phyloP scores from a whole-genome alignment of 2,888 invertebrate species.

The Trichogramma evanescens region DNA sequence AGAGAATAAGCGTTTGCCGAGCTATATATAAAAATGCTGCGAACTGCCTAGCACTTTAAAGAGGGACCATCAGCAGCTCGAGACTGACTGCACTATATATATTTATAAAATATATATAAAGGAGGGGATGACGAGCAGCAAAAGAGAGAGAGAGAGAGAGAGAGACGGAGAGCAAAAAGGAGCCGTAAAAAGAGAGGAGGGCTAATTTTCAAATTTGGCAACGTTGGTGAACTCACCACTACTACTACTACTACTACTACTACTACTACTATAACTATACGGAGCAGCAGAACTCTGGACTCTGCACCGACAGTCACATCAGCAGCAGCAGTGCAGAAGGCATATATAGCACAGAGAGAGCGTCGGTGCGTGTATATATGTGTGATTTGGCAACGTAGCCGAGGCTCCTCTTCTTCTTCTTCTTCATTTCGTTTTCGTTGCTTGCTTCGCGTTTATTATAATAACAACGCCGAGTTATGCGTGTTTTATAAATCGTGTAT shows the following conservation, averaged over 20 bases:
- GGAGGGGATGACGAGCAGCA: neutral
- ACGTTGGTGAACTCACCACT: slow-evolving; percentile 13
- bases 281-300: no score
- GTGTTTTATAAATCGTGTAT: no score
- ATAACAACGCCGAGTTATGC: no score
- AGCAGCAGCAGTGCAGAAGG: no score
- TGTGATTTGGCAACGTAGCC: slow-evolving; percentile 20
- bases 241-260: neutral
- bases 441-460: neutral
- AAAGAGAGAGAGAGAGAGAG: neutral
- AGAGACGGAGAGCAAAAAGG: neutral
- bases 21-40: no score
- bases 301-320: no score
- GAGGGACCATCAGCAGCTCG: no score
- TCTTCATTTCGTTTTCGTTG: neutral
- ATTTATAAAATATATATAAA: neutral
- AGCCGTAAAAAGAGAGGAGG: slow-evolving; percentile 1
- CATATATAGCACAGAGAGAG: neutral
- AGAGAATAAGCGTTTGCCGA: neutral
- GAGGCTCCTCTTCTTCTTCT: neutral
- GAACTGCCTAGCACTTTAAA: no score
- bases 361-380: slow-evolving; percentile 1
- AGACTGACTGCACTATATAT: no score
- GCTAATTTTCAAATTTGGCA: slow-evolving; percentile 24
- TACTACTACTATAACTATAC: no score